phyloP scores from a whole-genome alignment of 2,113 vertebrate genomes.

The Abramis brama region DNA sequence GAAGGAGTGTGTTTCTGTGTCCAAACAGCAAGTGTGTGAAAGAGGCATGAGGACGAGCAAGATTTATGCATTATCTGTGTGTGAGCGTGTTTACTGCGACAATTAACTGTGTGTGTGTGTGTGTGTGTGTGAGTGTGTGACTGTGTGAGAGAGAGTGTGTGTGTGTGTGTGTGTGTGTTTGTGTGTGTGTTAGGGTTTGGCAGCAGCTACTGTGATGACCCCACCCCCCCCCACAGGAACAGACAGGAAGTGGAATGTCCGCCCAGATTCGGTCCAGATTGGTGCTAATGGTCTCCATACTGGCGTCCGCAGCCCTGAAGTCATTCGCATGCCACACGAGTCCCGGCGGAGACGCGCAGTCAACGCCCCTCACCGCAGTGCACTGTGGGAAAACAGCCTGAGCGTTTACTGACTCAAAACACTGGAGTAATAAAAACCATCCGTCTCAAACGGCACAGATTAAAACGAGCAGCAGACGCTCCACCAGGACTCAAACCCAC shows the following conservation, averaged over 20 bases:
- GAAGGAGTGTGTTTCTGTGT: not conserved
- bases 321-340: slow-evolving; percentile 60
- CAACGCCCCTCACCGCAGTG: slow-evolving; percentile 45
- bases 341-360: slow-evolving; percentile 60
- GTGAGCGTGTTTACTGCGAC: not conserved
- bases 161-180: not conserved
- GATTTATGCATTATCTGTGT: not conserved
- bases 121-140: not conserved
- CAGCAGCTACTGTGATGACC: slow-evolving; percentile 49
- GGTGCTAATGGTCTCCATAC: slow-evolving; percentile 10
- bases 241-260: slow-evolving; percentile 46
- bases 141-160: not conserved
- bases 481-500: not conserved
- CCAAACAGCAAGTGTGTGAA: slow-evolving; percentile 14
- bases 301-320: slow-evolving; percentile 40
- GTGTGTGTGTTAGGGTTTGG: slow-evolving; percentile 14
- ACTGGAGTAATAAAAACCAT: not conserved
- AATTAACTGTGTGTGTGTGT: not conserved
- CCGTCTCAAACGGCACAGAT: not conserved
- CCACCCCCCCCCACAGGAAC: slow-evolving; percentile 15
- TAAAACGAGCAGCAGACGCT: too few species aligned
- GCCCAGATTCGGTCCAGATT: slow-evolving; percentile 37
- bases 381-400: not conserved
- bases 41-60: not conserved
- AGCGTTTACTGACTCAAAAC: not conserved